phyloP scores from a whole-genome alignment of 2,797 vertebrate species.

The Anableps anableps region DNA sequence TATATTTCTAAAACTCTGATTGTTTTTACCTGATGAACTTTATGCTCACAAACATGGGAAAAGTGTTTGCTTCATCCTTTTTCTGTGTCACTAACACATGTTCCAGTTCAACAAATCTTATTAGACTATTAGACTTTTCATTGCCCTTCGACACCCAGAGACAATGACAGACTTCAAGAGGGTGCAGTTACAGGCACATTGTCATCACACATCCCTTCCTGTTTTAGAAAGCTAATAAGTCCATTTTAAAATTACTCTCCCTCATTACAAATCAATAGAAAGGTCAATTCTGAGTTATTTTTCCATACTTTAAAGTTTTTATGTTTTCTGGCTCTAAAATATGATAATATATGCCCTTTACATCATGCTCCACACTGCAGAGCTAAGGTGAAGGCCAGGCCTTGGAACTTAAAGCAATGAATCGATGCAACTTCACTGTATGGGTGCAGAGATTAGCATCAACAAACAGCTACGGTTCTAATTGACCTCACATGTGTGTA shows the following conservation, averaged over 20 bases:
- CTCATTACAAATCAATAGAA: neutral
- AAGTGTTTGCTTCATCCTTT: neutral
- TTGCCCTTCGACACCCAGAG: neutral
- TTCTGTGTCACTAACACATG: neutral
- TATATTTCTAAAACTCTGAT: neutral
- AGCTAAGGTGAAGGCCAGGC: constrained; percentile 20
- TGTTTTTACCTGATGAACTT: neutral
- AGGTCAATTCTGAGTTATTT: neutral
- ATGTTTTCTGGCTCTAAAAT: neutral
- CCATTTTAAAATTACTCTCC: neutral
- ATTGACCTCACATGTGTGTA: constrained; percentile 9
- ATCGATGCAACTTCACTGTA: constrained; percentile 24
- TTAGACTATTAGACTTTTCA: neutral
- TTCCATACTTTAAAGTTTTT: neutral
- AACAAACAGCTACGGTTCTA: constrained; percentile 10
- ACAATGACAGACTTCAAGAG: neutral
- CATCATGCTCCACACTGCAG: constrained; percentile 28
- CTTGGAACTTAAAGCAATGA: constrained; percentile 30
- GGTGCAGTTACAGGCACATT: neutral
- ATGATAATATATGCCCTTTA: neutral
- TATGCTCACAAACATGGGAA: neutral
- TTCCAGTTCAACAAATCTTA: neutral
- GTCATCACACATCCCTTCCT: neutral
- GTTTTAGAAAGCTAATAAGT: neutral
- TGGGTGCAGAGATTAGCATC: constrained; percentile 16